Percentiles rank a stretch among this genome's conserved stretches.
phyloP scores from a whole-genome alignment of 2,113 vertebrate genomes.

The Orycteropus afer region DNA sequence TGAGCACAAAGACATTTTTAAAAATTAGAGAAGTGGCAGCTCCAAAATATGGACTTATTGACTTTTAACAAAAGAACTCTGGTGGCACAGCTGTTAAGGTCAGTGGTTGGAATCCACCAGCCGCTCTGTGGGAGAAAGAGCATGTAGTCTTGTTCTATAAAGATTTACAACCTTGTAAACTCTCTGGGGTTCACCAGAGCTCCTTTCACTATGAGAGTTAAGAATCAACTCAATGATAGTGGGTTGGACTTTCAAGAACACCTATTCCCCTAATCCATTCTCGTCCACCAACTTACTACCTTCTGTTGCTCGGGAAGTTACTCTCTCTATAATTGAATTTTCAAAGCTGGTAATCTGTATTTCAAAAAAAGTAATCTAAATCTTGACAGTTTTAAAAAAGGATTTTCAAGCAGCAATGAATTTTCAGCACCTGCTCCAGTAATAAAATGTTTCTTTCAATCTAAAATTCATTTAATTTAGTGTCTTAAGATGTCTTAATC shows the following conservation, averaged over 20 bases:
- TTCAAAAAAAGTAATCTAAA: background rate
- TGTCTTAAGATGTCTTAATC: background rate
- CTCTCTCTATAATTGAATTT: background rate
- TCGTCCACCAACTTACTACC: background rate
- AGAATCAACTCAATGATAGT: no score
- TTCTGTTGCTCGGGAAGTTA: conserved; percentile 28
- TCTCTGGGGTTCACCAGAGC: no score
- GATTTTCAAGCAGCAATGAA: background rate
- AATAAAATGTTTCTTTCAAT: background rate
- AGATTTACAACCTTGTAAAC: no score
- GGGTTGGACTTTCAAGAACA: background rate
- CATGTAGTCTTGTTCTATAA: no score
- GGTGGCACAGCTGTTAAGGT: no score
- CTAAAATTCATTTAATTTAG: background rate
- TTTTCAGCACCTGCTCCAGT: background rate
- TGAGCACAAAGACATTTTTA: background rate
- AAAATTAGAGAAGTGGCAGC: background rate
- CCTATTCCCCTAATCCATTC: background rate
- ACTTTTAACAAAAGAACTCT: background rate
- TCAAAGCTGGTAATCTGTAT: conserved; percentile 15
- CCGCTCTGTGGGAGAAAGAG: no score
- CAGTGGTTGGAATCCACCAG: no score
- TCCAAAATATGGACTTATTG: background rate
- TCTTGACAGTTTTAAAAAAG: background rate
- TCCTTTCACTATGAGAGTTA: no score